phyloP scores from a whole-genome alignment of 2,888 invertebrate genomes.

The Phalangium opilio region DNA sequence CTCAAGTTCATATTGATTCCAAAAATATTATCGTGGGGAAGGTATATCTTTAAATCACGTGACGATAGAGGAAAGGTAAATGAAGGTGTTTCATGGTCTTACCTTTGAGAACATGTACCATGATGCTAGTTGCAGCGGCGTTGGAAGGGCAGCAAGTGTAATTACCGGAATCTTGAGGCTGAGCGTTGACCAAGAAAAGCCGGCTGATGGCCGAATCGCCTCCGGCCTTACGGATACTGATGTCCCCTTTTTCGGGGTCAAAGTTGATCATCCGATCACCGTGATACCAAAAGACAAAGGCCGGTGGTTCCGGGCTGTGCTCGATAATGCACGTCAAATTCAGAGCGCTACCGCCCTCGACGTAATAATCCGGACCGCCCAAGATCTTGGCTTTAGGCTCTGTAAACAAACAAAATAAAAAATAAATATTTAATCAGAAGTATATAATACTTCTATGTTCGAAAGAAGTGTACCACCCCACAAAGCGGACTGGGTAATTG shows the following conservation, averaged over 20 bases:
- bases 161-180: conserved; percentile 69
- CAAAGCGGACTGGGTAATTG: no score
- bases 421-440: not conserved
- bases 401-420: conserved; percentile 33
- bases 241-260: conserved; percentile 52
- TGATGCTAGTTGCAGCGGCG: conserved; percentile 62
- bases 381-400: conserved; percentile 78
- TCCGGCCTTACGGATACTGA: conserved; percentile 60
- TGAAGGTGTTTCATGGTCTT: no score
- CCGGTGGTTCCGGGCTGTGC: conserved; percentile 79
- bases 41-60: no score
- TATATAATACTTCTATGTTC: no score
- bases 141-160: conserved; percentile 77
- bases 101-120: conserved; percentile 74
- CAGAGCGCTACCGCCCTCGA: conserved; percentile 69
- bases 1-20: no score
- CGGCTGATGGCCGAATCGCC: conserved; percentile 69
- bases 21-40: no score
- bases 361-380: conserved; percentile 67
- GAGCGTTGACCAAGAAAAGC: conserved; percentile 64
- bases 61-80: no score
- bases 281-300: conserved; percentile 91
- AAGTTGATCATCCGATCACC: conserved; percentile 88
- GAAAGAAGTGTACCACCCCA: no score
- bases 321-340: conserved; percentile 76